A percentile compares a stretch with the other conserved stretches of the same genome.
These are phyloP conservation scores for Botrylloides violaceus DNA, from an alignment of 23 tunicate species.

Conservation along the genomic window DNA sequence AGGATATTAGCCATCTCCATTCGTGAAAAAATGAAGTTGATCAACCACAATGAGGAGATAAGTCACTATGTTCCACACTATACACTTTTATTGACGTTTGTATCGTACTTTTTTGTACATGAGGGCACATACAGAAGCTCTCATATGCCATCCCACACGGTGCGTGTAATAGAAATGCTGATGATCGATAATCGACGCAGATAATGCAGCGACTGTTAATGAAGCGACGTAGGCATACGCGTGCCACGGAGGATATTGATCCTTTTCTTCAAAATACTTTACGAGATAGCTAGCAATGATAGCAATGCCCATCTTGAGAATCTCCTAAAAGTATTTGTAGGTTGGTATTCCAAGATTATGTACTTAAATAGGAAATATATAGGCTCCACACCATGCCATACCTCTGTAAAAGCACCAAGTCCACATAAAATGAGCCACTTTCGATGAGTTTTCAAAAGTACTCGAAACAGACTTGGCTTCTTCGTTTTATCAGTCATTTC, in stretches of 20 bases:
- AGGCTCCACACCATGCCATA: too few relatives aligned
- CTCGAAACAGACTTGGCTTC: background rate
- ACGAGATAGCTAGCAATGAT: constrained; percentile 1
- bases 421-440: background rate
- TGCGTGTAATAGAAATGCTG: background rate
- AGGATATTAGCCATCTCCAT: background rate
- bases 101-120: constrained; percentile 93
- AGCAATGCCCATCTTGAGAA: background rate
- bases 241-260: background rate
- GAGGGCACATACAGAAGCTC: constrained; percentile 50
- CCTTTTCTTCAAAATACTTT: background rate
- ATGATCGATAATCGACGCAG: constrained; percentile 17
- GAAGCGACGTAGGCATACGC: constrained; percentile 49
- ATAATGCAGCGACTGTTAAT: constrained; percentile 4
- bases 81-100: too few relatives aligned
- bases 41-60: too few relatives aligned
- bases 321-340: background rate
- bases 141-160: constrained; percentile 62
- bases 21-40: background rate
- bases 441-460: background rate
- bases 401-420: background rate
- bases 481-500: background rate
- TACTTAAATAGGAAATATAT: too few relatives aligned
- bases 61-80: too few relatives aligned
- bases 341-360: too few relatives aligned